Conservation (phyloP, 1,140 invertebrate species). For the Caerostris darwini region DNA sequence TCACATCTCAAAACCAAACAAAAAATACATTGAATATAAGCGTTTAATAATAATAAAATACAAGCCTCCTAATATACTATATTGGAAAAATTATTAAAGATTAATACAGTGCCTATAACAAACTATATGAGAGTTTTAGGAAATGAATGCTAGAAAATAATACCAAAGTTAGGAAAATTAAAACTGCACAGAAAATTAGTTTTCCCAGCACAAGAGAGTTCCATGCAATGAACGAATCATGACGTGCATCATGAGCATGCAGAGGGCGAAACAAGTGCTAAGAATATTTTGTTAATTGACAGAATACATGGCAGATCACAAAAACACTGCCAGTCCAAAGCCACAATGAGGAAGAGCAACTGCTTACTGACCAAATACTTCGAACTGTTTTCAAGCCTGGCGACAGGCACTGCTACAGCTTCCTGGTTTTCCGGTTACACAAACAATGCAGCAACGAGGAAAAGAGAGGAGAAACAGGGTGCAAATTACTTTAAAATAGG, state of each 20-base stretch:
- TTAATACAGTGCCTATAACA: neutral
- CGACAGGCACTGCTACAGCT: conserved; percentile 82
- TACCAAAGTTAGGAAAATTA: conserved; percentile 49
- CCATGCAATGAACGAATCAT: conserved; percentile 64
- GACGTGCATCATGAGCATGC: conserved; percentile 70
- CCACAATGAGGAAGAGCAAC: conserved; percentile 74
- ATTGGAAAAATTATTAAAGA: conserved; percentile 12
- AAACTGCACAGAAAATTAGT: conserved; percentile 48
- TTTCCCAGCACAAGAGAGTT: conserved; percentile 51
- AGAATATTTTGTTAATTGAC: conserved; percentile 64
- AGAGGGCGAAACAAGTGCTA: conserved; percentile 65
- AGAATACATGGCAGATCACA: conserved; percentile 55
- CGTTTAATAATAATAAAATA: too few relatives aligned
- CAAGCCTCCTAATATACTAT: neutral
- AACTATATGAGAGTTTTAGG: conserved; percentile 4
- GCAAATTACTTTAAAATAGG: conserved; percentile 61
- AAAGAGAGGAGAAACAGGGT: conserved; percentile 76
- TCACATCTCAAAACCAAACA: neutral
- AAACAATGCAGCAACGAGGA: conserved; percentile 72
- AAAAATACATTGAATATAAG: too few relatives aligned
- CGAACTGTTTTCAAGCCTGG: conserved; percentile 82
- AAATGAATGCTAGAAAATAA: conserved; percentile 44
- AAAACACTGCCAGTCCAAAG: conserved; percentile 67
- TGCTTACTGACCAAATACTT: conserved; percentile 82
- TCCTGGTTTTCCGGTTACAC: conserved; percentile 80